phyloP scores from a whole-genome alignment of 2,113 vertebrate genomes.

The Muntiacus reevesi region DNA sequence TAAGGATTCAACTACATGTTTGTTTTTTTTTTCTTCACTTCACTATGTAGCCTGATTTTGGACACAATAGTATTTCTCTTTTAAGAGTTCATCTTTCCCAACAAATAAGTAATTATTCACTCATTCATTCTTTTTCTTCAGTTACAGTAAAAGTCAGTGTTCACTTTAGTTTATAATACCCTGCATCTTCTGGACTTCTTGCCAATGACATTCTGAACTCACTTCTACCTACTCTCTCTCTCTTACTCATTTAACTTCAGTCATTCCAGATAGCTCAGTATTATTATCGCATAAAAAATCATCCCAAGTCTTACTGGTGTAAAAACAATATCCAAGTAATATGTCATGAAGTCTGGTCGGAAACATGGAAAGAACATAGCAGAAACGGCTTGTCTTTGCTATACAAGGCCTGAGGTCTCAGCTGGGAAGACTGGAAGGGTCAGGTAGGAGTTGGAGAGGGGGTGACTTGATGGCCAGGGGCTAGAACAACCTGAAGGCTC shows the following conservation, averaged over 20 bases:
- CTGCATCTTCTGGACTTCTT: neutral
- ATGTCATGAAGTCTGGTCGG: neutral
- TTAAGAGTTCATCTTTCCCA: neutral
- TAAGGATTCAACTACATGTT: neutral
- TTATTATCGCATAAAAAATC: neutral
- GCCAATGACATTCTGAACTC: neutral
- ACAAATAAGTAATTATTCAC: neutral
- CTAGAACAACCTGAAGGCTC: neutral
- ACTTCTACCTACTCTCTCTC: neutral
- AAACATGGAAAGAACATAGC: neutral
- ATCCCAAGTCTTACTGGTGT: neutral
- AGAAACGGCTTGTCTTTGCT: neutral
- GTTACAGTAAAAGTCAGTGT: neutral
- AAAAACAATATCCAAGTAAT: neutral
- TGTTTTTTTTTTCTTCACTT: neutral
- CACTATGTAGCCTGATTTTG: neutral
- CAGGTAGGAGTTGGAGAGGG: fast-evolving
- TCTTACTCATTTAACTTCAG: neutral
- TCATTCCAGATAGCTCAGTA: neutral
- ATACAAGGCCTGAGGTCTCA: neutral
- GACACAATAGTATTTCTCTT: neutral
- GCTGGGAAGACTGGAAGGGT: neutral
- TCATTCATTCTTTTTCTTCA: neutral
- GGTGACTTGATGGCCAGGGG: neutral
- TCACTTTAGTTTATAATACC: neutral